These are phyloP conservation scores for Corvus hawaiiensis DNA, from an alignment of 2,113 vertebrate genomes.

Conservation along the genomic window DNA sequence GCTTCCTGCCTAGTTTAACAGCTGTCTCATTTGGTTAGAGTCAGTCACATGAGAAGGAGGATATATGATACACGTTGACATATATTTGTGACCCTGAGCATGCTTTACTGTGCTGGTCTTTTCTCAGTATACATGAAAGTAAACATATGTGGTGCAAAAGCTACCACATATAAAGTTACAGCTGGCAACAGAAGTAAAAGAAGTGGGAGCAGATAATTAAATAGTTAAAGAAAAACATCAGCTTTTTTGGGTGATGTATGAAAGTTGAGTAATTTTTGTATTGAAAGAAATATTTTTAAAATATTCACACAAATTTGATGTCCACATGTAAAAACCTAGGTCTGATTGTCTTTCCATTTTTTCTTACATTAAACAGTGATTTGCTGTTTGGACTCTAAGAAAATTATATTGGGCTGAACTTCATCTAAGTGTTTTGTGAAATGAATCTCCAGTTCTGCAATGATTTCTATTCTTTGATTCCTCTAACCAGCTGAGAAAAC, in stretches of 20 bases:
- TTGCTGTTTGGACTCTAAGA: neutral
- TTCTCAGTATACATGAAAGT: neutral
- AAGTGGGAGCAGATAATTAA: neutral
- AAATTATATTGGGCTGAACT: neutral
- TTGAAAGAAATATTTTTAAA: neutral
- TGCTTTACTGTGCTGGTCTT: neutral
- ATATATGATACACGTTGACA: neutral
- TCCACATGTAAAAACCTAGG: neutral
- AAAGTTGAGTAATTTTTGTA: neutral
- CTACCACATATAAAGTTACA: neutral
- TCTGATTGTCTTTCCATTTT: neutral
- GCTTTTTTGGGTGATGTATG: neutral
- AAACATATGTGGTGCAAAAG: neutral
- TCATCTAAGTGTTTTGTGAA: neutral
- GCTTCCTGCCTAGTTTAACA: neutral
- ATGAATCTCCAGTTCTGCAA: neutral
- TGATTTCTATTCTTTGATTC: neutral
- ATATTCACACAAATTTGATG: neutral
- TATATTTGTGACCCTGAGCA: neutral
- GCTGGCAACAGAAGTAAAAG: neutral
- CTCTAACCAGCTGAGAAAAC: neutral
- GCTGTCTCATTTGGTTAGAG: neutral
- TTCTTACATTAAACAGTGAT: neutral
- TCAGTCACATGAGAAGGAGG: neutral
- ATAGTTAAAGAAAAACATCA: neutral